A percentile compares a stretch with the other conserved stretches of the same genome.
Evolutionary conservation across 30 jellyfish, hydroid and myxozoan genomes (phyloP).

Genomic region (Morbakka virulenta): DNA sequence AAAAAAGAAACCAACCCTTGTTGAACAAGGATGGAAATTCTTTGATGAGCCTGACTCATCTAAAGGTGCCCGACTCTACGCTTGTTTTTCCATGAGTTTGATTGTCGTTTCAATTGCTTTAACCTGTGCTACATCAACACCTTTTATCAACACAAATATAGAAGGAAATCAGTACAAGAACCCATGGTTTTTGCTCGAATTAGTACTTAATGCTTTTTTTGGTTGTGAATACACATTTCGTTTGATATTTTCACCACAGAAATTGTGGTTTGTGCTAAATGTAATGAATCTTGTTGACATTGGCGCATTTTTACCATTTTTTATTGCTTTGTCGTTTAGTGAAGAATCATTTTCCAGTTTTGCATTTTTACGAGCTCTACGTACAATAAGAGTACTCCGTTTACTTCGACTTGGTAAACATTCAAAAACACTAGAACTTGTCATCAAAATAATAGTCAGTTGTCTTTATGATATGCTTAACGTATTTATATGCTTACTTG

Average conservation of each 20-base stretch:
- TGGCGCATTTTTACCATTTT: conserved; percentile 44
- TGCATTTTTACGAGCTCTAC: conserved; percentile 40
- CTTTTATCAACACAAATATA: conserved; percentile 1
- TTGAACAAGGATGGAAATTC: no score
- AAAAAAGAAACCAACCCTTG: no score
- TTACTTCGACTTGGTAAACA: conserved; percentile 46
- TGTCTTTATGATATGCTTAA: conserved; percentile 44
- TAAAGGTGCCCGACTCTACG: conserved; percentile 17
- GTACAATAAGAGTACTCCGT: conserved; percentile 56
- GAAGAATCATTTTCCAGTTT: no score
- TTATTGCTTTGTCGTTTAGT: neutral
- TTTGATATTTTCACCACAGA: conserved; percentile 18
- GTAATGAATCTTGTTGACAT: conserved; percentile 38
- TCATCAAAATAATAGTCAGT: conserved; percentile 11
- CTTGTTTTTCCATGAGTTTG: neutral
- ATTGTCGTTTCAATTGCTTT: conserved; percentile 15
- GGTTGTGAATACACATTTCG: conserved; percentile 47
- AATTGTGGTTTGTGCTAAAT: conserved; percentile 10
- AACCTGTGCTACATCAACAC: conserved; percentile 32
- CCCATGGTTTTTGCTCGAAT: conserved; percentile 17
- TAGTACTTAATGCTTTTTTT: conserved; percentile 2
- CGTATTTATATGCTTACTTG: conserved; percentile 32
- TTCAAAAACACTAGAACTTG: conserved; percentile 30
- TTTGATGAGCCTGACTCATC: conserved; percentile 45
- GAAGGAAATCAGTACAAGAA: neutral